Conservation (phyloP, 2,888 invertebrate species). For the Empis stercorea region DNA sequence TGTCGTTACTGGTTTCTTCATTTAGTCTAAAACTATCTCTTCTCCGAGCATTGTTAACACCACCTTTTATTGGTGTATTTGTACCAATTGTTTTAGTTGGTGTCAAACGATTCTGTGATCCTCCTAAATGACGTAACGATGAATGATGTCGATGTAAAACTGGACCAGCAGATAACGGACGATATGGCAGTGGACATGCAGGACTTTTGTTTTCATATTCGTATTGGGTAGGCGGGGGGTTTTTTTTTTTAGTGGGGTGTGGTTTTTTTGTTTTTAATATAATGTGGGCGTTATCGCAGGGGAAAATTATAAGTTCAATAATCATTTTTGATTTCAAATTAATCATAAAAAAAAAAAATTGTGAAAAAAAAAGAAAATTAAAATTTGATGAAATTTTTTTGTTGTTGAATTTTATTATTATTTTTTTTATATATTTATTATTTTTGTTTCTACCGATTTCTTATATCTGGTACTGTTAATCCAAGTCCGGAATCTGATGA, state of each 20-base stretch:
- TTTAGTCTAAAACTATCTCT: no score
- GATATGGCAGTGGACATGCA: conserved; percentile 34
- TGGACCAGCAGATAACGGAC: conserved; percentile 36
- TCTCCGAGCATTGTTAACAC: background rate
- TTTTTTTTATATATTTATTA: no score
- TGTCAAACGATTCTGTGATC: conserved; percentile 22
- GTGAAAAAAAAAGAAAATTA: no score
- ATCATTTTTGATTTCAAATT: no score
- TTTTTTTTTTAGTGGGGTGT: conserved; percentile 6
- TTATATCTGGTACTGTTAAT: conserved; percentile 68
- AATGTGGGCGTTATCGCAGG: no score
- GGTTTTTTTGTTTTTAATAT: conserved; percentile 1
- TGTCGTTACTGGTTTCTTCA: no score
- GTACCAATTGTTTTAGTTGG: conserved; percentile 20
- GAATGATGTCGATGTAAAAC: conserved; percentile 33
- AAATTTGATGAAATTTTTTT: no score
- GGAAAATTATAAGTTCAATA: no score
- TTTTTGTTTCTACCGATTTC: conserved; percentile 47
- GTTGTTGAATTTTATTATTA: no score
- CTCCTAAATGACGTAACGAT: conserved; percentile 34
- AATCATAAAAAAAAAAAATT: no score
- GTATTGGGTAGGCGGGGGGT: conserved; percentile 7
- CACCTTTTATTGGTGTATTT: conserved; percentile 17
- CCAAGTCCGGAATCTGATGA: conserved; percentile 93
- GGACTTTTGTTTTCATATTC: conserved; percentile 22